Evolutionary conservation across 2,888 invertebrate species (phyloP).

Genomic region (Clanis bilineata): DNA sequence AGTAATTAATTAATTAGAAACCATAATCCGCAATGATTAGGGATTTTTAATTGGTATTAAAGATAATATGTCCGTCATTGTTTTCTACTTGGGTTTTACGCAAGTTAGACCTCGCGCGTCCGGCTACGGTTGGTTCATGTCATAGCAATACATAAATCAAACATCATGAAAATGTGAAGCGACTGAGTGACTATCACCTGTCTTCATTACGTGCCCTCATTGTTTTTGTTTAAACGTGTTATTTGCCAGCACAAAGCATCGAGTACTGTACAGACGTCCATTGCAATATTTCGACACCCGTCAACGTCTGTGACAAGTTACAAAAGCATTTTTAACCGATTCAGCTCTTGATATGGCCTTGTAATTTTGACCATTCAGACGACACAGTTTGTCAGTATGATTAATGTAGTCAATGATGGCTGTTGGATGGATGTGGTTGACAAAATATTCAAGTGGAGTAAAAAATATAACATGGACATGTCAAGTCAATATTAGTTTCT

Average conservation of each 20-base stretch:
- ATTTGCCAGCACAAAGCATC: slow-evolving; percentile 57
- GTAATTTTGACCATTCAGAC: slow-evolving; percentile 40
- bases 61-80: background rate
- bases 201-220: slow-evolving; percentile 60
- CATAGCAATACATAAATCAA: slow-evolving; percentile 64
- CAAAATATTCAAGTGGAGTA: background rate
- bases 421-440: slow-evolving; percentile 23
- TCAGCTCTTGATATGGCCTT: slow-evolving; percentile 52
- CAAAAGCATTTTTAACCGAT: slow-evolving; percentile 51
- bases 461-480: background rate
- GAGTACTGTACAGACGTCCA: slow-evolving; percentile 59
- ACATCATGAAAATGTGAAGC: slow-evolving; percentile 42
- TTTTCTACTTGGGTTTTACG: slow-evolving; percentile 17
- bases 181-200: slow-evolving; percentile 66
- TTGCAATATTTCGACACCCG: slow-evolving; percentile 72
- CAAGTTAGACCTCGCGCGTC: slow-evolving; percentile 39
- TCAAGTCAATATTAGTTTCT: slow-evolving; percentile 1
- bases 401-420: slow-evolving; percentile 24
- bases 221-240: slow-evolving; percentile 65
- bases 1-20: slow-evolving; percentile 5
- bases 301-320: slow-evolving; percentile 68
- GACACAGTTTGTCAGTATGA: slow-evolving; percentile 39
- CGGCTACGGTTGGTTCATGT: slow-evolving; percentile 50
- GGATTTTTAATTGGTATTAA: background rate
- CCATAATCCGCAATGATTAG: background rate